Percentiles rank a stretch among this genome's conserved stretches.
These are phyloP conservation scores for Bubo scandiacus DNA, from an alignment of 2,113 vertebrate genomes.

Conservation along the genomic window DNA sequence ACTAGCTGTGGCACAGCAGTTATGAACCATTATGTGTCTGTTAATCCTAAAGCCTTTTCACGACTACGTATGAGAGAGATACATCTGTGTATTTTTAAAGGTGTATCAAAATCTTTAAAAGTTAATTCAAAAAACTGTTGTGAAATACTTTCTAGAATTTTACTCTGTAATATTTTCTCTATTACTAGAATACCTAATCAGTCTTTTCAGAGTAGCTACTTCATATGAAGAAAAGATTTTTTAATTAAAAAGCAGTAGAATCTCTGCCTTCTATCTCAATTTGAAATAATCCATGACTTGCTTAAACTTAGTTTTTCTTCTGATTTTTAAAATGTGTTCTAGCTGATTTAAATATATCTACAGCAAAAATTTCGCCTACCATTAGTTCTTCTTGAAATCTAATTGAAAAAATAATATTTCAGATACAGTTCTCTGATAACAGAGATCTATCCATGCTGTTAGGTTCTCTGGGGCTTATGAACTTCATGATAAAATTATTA, in stretches of 20 bases:
- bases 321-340: background rate
- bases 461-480: background rate
- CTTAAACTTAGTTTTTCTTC: background rate
- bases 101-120: background rate
- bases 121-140: background rate
- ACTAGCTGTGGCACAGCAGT: background rate
- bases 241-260: background rate
- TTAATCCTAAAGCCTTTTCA: background rate
- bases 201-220: background rate
- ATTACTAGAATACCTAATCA: background rate
- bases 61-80: background rate
- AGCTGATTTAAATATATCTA: background rate
- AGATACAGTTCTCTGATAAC: background rate
- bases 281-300: background rate
- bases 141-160: background rate
- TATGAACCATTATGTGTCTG: background rate
- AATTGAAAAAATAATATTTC: background rate
- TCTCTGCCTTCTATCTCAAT: background rate
- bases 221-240: background rate
- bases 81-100: background rate
- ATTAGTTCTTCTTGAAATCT: background rate
- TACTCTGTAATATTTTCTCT: background rate
- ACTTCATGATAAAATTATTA: background rate
- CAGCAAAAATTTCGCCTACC: background rate
- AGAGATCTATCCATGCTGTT: background rate